Conservation (phyloP, 2,113 vertebrate genomes). For the Mobula birostris region DNA sequence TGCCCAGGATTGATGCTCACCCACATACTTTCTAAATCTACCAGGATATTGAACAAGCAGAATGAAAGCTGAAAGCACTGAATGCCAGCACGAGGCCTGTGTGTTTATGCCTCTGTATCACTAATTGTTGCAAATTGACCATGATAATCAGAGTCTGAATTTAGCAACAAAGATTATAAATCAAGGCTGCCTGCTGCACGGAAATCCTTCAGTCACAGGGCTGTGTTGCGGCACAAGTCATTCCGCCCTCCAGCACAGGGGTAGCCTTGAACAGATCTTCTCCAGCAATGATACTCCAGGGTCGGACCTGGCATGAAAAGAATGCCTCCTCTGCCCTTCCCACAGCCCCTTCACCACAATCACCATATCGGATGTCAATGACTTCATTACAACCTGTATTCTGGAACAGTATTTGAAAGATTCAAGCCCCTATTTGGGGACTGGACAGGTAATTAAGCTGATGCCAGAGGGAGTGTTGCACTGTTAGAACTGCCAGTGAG, state of each 20-base stretch:
- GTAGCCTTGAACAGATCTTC: background rate
- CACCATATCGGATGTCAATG: background rate
- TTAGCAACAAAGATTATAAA: background rate
- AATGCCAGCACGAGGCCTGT: background rate
- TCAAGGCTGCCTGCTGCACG: background rate
- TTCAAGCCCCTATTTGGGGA: no score
- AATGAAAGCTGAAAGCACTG: background rate
- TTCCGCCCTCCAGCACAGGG: background rate
- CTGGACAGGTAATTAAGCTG: no score
- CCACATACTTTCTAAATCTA: background rate
- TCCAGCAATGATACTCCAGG: background rate
- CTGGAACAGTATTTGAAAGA: no score
- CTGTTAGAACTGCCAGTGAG: no score
- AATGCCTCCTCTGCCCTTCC: no score
- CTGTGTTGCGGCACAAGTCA: background rate
- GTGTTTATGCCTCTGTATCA: background rate
- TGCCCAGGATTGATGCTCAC: background rate
- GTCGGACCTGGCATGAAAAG: background rate
- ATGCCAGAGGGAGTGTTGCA: no score
- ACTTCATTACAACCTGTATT: no score
- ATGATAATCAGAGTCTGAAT: background rate
- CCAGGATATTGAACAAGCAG: background rate
- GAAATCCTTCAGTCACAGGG: no score
- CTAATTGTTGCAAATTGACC: background rate
- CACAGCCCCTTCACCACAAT: no score